Percentiles rank a stretch among this genome's conserved stretches.
phyloP scores from a whole-genome alignment of 2,797 vertebrate species.

The Siniperca undulata region DNA sequence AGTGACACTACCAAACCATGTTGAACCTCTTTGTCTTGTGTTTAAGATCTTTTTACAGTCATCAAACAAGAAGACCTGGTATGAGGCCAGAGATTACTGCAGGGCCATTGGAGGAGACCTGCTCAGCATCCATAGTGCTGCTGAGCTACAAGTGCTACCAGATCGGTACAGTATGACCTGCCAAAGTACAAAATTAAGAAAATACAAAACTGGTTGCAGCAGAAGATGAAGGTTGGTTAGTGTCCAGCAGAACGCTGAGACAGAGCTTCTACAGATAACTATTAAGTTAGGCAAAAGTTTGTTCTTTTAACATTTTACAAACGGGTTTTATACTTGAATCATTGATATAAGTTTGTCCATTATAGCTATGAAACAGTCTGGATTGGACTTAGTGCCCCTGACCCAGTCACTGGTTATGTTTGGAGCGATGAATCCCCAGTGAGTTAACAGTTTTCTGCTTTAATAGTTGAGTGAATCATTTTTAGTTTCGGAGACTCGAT shows the following conservation, averaged over 20 bases:
- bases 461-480: neutral
- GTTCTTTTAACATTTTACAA: neutral
- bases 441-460: conserved; percentile 72
- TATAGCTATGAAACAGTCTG: conserved; percentile 73
- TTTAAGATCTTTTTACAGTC: conserved; percentile 39
- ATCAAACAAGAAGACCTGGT: conserved; percentile 84
- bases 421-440: conserved; percentile 93
- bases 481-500: neutral
- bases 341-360: neutral
- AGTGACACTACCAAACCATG: neutral
- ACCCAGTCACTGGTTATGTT: conserved; percentile 85
- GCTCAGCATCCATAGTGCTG: conserved; percentile 82
- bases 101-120: conserved; percentile 89
- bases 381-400: conserved; percentile 89
- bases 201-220: neutral
- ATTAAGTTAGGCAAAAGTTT: neutral
- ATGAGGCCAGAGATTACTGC: conserved; percentile 88
- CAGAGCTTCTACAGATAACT: neutral
- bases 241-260: neutral
- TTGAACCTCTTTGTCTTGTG: conserved; percentile 3
- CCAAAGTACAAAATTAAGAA: neutral
- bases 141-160: conserved; percentile 48
- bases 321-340: neutral
- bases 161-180: neutral
- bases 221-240: neutral